Evolutionary conservation across 2,888 invertebrate genomes (phyloP).

Genomic region (Microctonus brassicae): DNA sequence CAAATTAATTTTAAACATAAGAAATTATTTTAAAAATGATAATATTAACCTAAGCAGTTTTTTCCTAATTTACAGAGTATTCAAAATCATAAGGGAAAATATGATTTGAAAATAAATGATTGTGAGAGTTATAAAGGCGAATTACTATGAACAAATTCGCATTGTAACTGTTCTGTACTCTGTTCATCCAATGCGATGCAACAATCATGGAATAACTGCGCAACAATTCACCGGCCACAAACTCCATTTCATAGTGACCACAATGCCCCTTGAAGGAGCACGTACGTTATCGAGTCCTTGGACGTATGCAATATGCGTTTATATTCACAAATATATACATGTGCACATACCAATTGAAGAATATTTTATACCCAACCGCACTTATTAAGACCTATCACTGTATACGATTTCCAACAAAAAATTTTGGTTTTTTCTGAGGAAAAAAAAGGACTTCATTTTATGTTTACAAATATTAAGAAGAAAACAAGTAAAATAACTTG

Average conservation of each 20-base stretch:
- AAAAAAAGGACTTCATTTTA: not conserved
- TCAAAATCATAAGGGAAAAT: not conserved
- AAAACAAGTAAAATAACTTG: too few species aligned
- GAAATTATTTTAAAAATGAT: too few species aligned
- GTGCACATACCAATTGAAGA: conserved; percentile 48
- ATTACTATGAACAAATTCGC: not conserved
- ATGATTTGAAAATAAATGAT: not conserved
- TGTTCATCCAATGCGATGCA: conserved; percentile 39
- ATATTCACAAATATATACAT: conserved; percentile 6
- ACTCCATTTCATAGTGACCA: conserved; percentile 64
- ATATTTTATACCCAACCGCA: conserved; percentile 60
- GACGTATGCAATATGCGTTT: conserved; percentile 54
- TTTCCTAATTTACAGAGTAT: too few species aligned
- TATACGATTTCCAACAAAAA: conserved; percentile 47
- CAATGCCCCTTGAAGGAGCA: conserved; percentile 56
- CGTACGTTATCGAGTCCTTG: conserved; percentile 48
- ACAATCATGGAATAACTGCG: conserved; percentile 28
- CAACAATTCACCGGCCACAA: conserved; percentile 53
- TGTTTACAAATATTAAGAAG: too few species aligned
- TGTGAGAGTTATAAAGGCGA: not conserved
- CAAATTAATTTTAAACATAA: too few species aligned
- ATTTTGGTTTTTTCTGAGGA: not conserved
- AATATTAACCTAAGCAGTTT: too few species aligned
- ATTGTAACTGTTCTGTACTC: conserved; percentile 2
- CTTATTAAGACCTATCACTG: conserved; percentile 63